A percentile compares a stretch with the other conserved stretches of the same genome.
phyloP scores from a whole-genome alignment of 2,888 invertebrate species.

The Nomada lathburiana region DNA sequence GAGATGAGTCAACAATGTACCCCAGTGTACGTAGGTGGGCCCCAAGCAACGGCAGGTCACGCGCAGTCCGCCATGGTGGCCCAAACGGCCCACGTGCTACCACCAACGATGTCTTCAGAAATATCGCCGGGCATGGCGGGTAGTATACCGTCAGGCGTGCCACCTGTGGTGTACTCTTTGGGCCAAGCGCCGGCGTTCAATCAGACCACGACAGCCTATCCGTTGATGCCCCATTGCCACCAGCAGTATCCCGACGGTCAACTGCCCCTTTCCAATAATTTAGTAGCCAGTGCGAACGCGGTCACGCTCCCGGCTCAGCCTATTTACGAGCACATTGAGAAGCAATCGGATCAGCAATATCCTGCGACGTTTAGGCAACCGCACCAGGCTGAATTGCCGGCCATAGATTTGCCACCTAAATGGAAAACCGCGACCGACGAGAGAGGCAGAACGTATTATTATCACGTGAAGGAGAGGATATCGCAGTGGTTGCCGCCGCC shows the following conservation, averaged over 20 bases:
- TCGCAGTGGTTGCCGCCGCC: slow-evolving; percentile 92
- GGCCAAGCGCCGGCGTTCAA: slow-evolving; percentile 70
- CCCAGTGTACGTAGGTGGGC: slow-evolving; percentile 74
- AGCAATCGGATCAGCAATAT: slow-evolving; percentile 66
- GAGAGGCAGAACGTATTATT: slow-evolving; percentile 95
- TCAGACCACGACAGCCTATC: slow-evolving; percentile 69
- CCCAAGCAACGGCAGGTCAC: slow-evolving; percentile 63
- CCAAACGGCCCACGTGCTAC: slow-evolving; percentile 68
- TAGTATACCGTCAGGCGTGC: slow-evolving; percentile 67
- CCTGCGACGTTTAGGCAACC: slow-evolving; percentile 60
- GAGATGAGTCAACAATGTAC: slow-evolving; percentile 76
- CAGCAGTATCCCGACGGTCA: slow-evolving; percentile 69
- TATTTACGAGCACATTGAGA: slow-evolving; percentile 66
- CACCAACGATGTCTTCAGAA: slow-evolving; percentile 71
- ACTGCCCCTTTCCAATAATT: slow-evolving; percentile 67
- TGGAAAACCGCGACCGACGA: slow-evolving; percentile 95
- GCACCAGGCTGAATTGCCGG: slow-evolving; percentile 75
- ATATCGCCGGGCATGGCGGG: slow-evolving; percentile 66
- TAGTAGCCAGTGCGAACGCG: slow-evolving; percentile 75
- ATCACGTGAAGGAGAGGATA: slow-evolving; percentile 91
- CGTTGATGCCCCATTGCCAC: slow-evolving; percentile 68
- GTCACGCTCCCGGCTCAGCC: slow-evolving; percentile 67
- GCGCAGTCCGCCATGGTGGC: slow-evolving; percentile 57
- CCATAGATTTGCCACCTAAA: slow-evolving; percentile 90
- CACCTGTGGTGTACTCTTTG: slow-evolving; percentile 71